A percentile compares a stretch with the other conserved stretches of the same genome.
These are phyloP conservation scores for Habroteleia sp. DNA, from an alignment of 2,888 invertebrate species.

Conservation along the genomic window DNA sequence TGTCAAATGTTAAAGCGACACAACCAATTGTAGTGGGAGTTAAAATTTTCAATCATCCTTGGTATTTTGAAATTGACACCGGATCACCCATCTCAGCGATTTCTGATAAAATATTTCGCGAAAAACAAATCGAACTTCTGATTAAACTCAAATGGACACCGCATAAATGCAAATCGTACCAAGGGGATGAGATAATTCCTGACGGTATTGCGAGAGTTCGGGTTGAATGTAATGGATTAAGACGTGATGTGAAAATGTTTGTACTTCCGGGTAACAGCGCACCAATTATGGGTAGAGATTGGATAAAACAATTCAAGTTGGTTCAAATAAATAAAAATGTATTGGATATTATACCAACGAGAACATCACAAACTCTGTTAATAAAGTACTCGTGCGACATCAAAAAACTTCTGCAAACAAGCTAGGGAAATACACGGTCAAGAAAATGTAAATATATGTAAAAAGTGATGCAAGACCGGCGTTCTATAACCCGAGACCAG, in stretches of 20 bases:
- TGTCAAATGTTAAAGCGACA: background rate
- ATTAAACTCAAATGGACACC: background rate
- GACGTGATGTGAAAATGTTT: constrained; percentile 15
- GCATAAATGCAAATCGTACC: constrained; percentile 38
- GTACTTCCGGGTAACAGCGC: constrained; percentile 49
- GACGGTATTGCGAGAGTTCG: constrained; percentile 23
- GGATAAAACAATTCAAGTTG: constrained; percentile 14
- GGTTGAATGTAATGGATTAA: background rate
- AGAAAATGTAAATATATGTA: constrained; percentile 43
- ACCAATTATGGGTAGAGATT: constrained; percentile 36
- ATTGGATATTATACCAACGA: background rate
- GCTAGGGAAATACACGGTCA: background rate
- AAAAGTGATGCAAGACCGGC: constrained; percentile 35
- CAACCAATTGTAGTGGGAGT: constrained; percentile 19
- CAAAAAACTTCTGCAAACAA: background rate
- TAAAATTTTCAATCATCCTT: constrained; percentile 7
- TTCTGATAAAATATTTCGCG: background rate
- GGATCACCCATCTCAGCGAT: constrained; percentile 23
- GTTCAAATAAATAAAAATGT: background rate
- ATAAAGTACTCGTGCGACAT: background rate
- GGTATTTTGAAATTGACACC: constrained; percentile 23
- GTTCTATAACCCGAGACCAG: constrained; percentile 50
- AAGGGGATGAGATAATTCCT: constrained; percentile 39
- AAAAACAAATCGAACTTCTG: constrained; percentile 12
- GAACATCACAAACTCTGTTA: background rate